Conservation (phyloP, 1,140 invertebrate species). For the Lysiphlebus fabarum region DNA sequence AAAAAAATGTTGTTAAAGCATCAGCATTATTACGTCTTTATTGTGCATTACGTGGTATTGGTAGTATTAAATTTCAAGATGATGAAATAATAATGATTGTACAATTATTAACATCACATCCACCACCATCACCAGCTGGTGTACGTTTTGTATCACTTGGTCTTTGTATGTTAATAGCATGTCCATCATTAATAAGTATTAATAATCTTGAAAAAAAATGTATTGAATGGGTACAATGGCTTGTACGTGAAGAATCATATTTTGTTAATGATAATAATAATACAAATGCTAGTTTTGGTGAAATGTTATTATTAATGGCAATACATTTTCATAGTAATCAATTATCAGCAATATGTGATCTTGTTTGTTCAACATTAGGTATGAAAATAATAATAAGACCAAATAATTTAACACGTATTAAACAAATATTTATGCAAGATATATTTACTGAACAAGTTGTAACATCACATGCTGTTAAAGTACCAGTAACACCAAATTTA, state of each 20-base stretch:
- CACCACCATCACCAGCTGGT: slow-evolving; percentile 84
- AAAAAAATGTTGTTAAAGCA: slow-evolving; percentile 73
- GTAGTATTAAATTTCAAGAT: slow-evolving; percentile 89
- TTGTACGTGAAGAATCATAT: slow-evolving; percentile 85
- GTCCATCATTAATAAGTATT: slow-evolving; percentile 76
- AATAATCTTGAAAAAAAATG: slow-evolving; percentile 81
- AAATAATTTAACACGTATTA: slow-evolving; percentile 87
- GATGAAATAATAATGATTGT: slow-evolving; percentile 85
- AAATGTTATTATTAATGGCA: slow-evolving; percentile 92
- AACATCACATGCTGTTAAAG: slow-evolving; percentile 90
- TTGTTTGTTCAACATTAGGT: slow-evolving; percentile 89
- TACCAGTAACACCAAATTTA: slow-evolving; percentile 87
- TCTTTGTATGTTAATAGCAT: slow-evolving; percentile 92
- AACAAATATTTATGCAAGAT: slow-evolving; percentile 94
- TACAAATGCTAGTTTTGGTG: slow-evolving; percentile 84
- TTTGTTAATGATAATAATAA: slow-evolving; percentile 77
- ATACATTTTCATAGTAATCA: slow-evolving; percentile 97
- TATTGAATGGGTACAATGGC: slow-evolving; percentile 93
- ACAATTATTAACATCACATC: slow-evolving; percentile 82
- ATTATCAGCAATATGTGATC: slow-evolving; percentile 83
- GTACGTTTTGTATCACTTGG: slow-evolving; percentile 90
- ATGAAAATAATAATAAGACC: slow-evolving; percentile 92
- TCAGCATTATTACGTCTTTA: slow-evolving; percentile 81
- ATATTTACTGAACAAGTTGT: slow-evolving; percentile 98
- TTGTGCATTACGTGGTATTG: slow-evolving; percentile 88